phyloP scores from a whole-genome alignment of 1,140 invertebrate species.

The Lysiphlebus fabarum region DNA sequence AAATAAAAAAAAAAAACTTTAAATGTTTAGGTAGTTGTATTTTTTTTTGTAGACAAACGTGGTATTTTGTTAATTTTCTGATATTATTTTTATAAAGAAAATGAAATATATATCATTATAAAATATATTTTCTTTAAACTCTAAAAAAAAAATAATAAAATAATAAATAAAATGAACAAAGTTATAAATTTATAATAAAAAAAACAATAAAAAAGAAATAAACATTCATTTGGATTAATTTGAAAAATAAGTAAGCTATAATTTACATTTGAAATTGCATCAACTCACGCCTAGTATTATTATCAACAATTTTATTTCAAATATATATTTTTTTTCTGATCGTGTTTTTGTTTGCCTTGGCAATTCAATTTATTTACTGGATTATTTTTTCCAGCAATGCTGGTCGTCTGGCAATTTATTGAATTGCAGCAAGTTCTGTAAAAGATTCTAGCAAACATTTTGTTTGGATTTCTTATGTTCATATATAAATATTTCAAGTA shows the following conservation, averaged over 20 bases:
- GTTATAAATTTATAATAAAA: too few relatives aligned
- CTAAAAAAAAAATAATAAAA: too few relatives aligned
- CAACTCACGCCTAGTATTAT: neutral
- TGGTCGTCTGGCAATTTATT: slow-evolving; percentile 27
- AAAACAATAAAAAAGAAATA: neutral
- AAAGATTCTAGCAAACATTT: slow-evolving; percentile 21
- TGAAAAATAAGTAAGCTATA: neutral
- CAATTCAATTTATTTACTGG: slow-evolving; percentile 33
- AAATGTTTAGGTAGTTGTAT: too few relatives aligned
- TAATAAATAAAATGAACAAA: too few relatives aligned
- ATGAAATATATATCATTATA: too few relatives aligned
- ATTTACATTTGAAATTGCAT: slow-evolving; percentile 1
- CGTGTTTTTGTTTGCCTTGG: slow-evolving; percentile 13
- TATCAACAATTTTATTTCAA: neutral
- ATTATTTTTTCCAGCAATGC: slow-evolving; percentile 43
- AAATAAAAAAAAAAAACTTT: too few relatives aligned
- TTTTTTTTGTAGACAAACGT: too few relatives aligned
- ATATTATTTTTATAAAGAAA: too few relatives aligned
- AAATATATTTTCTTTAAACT: too few relatives aligned
- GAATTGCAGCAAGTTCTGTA: slow-evolving; percentile 32
- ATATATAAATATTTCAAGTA: too few relatives aligned
- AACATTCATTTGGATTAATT: neutral
- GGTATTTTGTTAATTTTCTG: too few relatives aligned
- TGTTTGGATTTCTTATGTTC: neutral
- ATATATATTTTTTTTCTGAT: neutral